These are phyloP conservation scores for Lycocorax pyrrhopterus DNA, from an alignment of 2,113 vertebrate species.

Conservation along the genomic window DNA sequence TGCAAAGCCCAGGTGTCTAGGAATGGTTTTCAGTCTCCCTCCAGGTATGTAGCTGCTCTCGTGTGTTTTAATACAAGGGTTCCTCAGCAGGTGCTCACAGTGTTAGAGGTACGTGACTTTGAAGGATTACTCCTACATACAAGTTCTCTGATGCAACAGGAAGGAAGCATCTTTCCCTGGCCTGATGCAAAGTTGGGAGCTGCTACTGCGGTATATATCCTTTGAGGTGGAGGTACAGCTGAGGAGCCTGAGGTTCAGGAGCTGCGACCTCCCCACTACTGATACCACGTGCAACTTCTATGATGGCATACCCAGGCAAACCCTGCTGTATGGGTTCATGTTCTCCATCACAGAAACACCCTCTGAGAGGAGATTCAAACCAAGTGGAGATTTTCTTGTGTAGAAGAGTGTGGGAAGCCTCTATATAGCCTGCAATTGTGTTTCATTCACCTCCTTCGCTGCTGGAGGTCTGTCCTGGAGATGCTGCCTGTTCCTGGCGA, in stretches of 20 bases:
- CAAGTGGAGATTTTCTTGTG: background rate
- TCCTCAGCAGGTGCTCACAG: conserved; percentile 4
- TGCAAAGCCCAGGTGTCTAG: conserved; percentile 48
- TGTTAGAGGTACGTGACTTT: background rate
- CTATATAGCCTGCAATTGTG: background rate
- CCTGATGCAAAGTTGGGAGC: background rate
- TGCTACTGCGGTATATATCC: background rate
- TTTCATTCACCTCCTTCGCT: background rate
- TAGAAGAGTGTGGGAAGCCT: background rate
- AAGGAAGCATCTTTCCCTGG: background rate
- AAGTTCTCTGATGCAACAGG: background rate
- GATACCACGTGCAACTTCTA: accelerated
- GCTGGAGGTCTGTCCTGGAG: background rate
- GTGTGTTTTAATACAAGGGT: background rate
- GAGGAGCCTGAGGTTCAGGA: background rate
- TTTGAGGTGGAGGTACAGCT: background rate
- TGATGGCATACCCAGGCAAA: background rate
- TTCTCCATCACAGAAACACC: background rate
- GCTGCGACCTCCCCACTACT: background rate
- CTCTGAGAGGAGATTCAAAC: background rate
- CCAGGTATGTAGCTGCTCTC: background rate
- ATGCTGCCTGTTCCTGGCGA: background rate
- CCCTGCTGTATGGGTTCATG: background rate
- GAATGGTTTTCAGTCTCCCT: background rate
- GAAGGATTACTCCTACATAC: background rate